Conservation (phyloP, 2,797 vertebrate genomes). For the Heliangelus exortis region DNA sequence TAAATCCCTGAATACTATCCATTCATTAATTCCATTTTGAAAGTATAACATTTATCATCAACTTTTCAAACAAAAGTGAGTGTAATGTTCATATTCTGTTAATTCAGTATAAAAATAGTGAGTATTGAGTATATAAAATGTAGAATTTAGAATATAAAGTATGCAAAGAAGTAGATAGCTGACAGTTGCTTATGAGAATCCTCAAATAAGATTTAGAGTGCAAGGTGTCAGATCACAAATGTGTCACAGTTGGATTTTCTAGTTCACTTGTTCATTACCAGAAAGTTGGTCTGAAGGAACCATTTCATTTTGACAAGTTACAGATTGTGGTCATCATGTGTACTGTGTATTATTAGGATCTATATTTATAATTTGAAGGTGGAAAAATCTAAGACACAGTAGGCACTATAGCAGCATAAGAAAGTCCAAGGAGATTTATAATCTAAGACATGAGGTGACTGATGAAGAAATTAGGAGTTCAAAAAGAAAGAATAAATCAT, state of each 20-base stretch:
- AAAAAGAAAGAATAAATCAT: neutral
- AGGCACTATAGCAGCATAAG: neutral
- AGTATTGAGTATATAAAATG: neutral
- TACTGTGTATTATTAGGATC: neutral
- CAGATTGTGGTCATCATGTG: neutral
- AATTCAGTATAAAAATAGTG: neutral
- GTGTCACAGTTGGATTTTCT: neutral
- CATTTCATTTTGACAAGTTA: neutral
- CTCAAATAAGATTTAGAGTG: neutral
- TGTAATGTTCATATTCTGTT: neutral
- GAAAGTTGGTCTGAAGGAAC: neutral
- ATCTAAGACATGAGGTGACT: neutral
- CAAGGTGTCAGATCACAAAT: neutral
- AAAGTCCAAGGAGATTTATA: neutral
- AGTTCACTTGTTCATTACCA: neutral
- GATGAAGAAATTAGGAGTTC: neutral
- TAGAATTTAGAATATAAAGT: neutral
- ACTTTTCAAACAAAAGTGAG: neutral
- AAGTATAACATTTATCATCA: slow-evolving; percentile 7
- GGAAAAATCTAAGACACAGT: neutral
- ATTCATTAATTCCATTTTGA: neutral
- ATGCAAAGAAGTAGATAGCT: neutral
- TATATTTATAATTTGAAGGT: neutral
- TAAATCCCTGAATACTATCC: slow-evolving; percentile 4
- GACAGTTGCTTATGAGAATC: neutral